Evolutionary conservation across 1,140 invertebrate genomes (phyloP).

Genomic region (Camponotus vicinus): DNA sequence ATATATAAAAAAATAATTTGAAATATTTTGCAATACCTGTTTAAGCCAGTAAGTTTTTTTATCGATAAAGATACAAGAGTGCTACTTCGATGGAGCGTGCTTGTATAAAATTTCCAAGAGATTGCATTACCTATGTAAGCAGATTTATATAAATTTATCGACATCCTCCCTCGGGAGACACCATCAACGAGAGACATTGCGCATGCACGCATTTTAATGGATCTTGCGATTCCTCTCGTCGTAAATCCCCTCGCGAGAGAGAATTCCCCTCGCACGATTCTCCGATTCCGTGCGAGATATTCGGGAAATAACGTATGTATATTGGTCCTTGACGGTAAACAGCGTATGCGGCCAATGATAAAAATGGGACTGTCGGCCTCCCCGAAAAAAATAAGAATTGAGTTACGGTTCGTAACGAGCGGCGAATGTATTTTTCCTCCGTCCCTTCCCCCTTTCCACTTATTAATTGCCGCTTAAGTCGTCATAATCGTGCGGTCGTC

Average conservation of each 20-base stretch:
- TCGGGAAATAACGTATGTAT: slow-evolving; percentile 49
- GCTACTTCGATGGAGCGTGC: not conserved
- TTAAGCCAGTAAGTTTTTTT: not conserved
- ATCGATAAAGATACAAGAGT: not conserved
- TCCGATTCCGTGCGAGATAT: slow-evolving; percentile 41
- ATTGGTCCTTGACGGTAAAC: slow-evolving; percentile 34
- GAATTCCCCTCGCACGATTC: not conserved
- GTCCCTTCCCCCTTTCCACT: not conserved
- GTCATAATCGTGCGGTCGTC: slow-evolving; percentile 29
- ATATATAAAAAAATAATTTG: not conserved
- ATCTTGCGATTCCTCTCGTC: slow-evolving; percentile 23
- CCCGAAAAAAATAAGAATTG: slow-evolving; percentile 36
- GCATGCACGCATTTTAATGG: slow-evolving; percentile 67
- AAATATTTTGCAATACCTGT: not conserved
- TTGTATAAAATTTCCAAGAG: not conserved
- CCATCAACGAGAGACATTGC: slow-evolving; percentile 16
- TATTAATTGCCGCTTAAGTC: slow-evolving; percentile 51
- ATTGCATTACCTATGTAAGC: not conserved
- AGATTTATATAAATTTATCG: slow-evolving; percentile 31
- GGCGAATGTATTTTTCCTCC: not conserved
- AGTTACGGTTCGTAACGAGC: slow-evolving; percentile 38
- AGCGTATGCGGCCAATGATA: slow-evolving; percentile 42
- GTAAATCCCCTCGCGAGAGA: slow-evolving; percentile 39
- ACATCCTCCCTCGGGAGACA: not conserved
- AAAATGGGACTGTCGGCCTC: slow-evolving; percentile 10